Evolutionary conservation across 1,140 invertebrate species (phyloP).

Genomic region (Procambarus clarkii): DNA sequence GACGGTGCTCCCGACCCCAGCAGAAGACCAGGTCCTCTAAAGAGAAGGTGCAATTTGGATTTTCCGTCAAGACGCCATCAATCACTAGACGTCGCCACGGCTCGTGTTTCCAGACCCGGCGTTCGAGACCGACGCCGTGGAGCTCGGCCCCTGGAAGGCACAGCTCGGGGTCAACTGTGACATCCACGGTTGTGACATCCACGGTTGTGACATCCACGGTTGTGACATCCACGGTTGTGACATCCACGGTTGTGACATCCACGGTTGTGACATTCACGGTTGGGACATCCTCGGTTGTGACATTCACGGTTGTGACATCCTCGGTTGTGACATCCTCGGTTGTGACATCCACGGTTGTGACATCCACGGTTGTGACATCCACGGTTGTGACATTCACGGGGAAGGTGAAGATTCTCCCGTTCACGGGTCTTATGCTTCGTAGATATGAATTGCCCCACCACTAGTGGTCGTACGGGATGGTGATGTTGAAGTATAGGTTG

Average conservation of each 20-base stretch:
- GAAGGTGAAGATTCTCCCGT: background rate
- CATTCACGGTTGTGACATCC: no score
- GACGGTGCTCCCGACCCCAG: background rate
- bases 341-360: background rate
- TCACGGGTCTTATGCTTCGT: background rate
- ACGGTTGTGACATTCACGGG: background rate
- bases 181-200: no score
- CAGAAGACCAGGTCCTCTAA: background rate
- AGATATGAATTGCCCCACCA: no score
- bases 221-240: no score
- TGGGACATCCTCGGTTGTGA: no score
- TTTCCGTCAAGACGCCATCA: background rate
- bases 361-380: background rate
- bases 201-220: no score
- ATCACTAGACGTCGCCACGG: background rate
- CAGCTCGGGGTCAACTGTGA: background rate
- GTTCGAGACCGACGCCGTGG: background rate
- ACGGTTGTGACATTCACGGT: no score
- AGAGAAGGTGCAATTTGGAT: background rate
- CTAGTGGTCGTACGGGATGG: background rate
- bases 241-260: no score
- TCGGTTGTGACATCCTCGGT: no score
- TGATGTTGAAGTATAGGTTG: background rate
- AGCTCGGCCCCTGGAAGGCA: background rate
- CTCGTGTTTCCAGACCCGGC: background rate